A percentile compares a stretch with the other conserved stretches of the same genome.
Evolutionary conservation across 2,113 vertebrate species (phyloP).

Genomic region (Turnix velox): DNA sequence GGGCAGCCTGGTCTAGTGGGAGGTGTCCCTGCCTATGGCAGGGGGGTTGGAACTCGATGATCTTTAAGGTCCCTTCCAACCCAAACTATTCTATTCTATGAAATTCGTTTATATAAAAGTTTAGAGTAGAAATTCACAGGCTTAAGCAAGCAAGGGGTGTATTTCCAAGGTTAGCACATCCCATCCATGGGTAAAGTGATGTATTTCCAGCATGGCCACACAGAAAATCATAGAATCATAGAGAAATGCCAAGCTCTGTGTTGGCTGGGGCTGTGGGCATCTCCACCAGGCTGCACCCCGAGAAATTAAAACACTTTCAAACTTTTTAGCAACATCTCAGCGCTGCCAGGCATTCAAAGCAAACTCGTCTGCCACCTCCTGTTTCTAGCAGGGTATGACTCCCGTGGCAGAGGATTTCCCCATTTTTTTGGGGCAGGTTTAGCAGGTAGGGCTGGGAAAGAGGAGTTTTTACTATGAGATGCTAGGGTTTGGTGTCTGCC

Average conservation of each 20-base stretch:
- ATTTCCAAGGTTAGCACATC: neutral
- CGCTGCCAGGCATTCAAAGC: neutral
- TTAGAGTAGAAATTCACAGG: neutral
- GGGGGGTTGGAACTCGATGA: no score
- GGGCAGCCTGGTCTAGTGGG: no score
- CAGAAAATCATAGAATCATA: no score
- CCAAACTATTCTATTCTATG: no score
- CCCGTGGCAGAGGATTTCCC: rapidly evolving
- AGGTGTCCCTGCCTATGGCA: no score
- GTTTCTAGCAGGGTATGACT: conserved; percentile 1
- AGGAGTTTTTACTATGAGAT: neutral
- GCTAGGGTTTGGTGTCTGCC: rapidly evolving
- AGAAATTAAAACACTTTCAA: neutral
- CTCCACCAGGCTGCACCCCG: rapidly evolving
- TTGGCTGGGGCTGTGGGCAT: neutral
- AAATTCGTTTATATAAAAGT: no score
- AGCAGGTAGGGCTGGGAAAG: rapidly evolving
- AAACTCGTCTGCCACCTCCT: conserved; percentile 65
- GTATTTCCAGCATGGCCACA: neutral
- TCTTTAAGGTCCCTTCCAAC: no score
- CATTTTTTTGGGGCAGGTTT: neutral
- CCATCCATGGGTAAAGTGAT: neutral
- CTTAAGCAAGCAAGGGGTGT: neutral
- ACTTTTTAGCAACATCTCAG: neutral
- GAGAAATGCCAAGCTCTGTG: no score